Percentiles rank a stretch among this genome's conserved stretches.
phyloP scores from a whole-genome alignment of 2,113 vertebrate species.

The Corvus moneduloides region DNA sequence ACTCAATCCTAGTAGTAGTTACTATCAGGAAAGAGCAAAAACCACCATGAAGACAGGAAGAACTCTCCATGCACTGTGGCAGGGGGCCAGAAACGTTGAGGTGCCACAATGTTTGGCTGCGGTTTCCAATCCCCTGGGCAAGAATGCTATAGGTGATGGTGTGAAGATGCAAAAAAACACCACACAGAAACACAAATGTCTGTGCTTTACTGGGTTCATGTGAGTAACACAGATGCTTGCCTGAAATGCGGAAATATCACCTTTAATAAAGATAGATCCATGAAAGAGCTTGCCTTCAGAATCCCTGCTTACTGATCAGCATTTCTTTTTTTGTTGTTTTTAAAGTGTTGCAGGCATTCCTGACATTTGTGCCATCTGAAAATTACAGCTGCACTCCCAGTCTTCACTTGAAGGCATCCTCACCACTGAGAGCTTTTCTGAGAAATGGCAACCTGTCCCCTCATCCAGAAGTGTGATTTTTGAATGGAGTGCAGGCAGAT shows the following conservation, averaged over 20 bases:
- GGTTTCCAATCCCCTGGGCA: not conserved
- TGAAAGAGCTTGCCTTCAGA: not conserved
- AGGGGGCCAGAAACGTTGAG: not conserved
- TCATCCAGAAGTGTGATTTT: not conserved
- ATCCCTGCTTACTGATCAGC: not conserved
- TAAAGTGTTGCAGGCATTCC: not conserved
- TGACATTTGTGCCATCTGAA: not conserved
- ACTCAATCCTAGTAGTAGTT: not conserved
- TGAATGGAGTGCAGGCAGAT: slow-evolving; percentile 10
- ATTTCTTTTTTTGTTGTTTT: not conserved
- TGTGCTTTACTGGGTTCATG: not conserved
- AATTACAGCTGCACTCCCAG: not conserved
- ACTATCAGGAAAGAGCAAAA: not conserved
- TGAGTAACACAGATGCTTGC: not conserved
- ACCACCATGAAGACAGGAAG: not conserved
- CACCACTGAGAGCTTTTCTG: not conserved
- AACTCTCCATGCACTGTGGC: not conserved
- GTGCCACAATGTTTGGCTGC: not conserved
- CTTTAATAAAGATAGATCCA: not conserved
- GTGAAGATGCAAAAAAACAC: fast-evolving
- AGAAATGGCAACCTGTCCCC: not conserved
- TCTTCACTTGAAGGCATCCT: slow-evolving; percentile 8
- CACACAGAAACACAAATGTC: not conserved
- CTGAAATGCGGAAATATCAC: not conserved
- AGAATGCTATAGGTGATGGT: not conserved